phyloP scores from a whole-genome alignment of 1,140 invertebrate species.

The Littorina saxatilis region DNA sequence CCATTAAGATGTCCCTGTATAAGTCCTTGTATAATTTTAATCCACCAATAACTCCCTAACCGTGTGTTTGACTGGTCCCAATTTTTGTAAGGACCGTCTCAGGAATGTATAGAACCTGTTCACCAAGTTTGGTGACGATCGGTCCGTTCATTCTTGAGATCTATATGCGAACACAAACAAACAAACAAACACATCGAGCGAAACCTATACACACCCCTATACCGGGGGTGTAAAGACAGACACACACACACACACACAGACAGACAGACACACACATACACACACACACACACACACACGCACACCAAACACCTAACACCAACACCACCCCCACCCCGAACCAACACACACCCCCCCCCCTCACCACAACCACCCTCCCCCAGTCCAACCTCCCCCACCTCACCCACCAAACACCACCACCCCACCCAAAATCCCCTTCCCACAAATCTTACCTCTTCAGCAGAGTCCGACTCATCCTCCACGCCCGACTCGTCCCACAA shows the following conservation, averaged over 20 bases:
- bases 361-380: neutral
- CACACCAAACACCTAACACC: neutral
- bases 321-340: neutral
- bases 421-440: neutral
- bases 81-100: no score
- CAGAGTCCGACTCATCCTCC: slow-evolving; percentile 26
- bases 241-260: slow-evolving; percentile 17
- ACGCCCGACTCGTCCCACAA: slow-evolving; percentile 23
- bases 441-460: slow-evolving; percentile 1
- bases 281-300: slow-evolving; percentile 15
- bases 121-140: no score
- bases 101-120: no score
- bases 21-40: no score
- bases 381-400: neutral
- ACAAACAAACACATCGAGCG: no score
- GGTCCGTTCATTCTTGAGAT: no score
- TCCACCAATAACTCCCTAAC: no score
- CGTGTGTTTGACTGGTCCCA: no score
- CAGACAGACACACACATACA: slow-evolving; percentile 2
- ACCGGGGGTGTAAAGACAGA: no score
- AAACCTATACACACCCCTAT: no score
- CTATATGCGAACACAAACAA: no score
- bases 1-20: no score
- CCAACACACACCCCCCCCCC: neutral
- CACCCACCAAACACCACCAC: neutral